Evolutionary conservation across 2,113 vertebrate species (phyloP), one percentile per base, ranked within the genome.

Genomic region (Ammodramus savannarum): DNA sequence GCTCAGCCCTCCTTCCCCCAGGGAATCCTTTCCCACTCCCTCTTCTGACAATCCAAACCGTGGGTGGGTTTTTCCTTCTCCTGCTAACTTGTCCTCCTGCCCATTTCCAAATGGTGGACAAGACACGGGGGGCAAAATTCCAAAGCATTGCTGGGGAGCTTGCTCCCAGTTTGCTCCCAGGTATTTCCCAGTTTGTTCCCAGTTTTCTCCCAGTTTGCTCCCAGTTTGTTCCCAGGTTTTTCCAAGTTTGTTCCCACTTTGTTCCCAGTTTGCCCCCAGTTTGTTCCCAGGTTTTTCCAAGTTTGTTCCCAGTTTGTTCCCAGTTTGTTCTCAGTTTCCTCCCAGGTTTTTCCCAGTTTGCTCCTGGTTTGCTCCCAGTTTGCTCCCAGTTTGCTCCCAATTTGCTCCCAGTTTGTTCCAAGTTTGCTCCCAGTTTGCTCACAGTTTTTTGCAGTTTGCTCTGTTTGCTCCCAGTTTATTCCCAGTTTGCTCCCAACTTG

Each of bases 61-160:
- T 1, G 10, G 0, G 7, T 0, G 2, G 27, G 22, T 10, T 52
- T 38, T 36, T 19, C 22, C 26, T 13, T 66, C 20, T 62, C 46
- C 46, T 19, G 18, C 55, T 69, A 18, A 63, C 31, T 29, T 19
- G 6, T 52, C 44, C 63, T 23, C 1, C 0, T 62, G 39, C 20
- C 48, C 29, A 2, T 51, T 34, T 25, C n/a, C 16, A 25, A 10
- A 9, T 17, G 26, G 4, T 8, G 27, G 27, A 16, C 14, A 19
- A 27, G 63, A 54, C 23, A 23, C 0, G 1, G 2, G n/a, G 27
- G 31, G 7, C 39, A 55, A 29, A 23, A 39, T 25, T 48, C 65
- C 65, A 62, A 20, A 49, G 29, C 13, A 7, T 16, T 49, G 73
- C 19, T 59, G 55, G 41, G 55, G 8, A 58, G 19, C 5, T 36